phyloP scores from a whole-genome alignment of 2,113 vertebrate species.

The Nothobranchius furzeri region DNA sequence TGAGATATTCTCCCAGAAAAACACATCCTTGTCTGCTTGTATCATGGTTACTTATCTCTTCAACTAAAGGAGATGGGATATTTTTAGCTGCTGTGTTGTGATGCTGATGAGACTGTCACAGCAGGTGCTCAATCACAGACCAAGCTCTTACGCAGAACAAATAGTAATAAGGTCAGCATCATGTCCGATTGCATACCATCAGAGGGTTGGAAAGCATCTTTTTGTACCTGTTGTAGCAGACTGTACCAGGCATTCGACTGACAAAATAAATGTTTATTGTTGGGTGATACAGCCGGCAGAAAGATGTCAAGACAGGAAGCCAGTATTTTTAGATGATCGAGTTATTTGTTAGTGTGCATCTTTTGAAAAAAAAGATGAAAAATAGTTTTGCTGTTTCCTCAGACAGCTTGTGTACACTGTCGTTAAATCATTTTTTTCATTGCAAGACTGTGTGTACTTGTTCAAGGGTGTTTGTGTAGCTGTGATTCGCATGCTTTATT shows the following conservation, averaged over 20 bases:
- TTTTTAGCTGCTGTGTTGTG: conserved; percentile 40
- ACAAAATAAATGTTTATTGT: conserved; percentile 59
- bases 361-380: conserved; percentile 15
- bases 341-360: conserved; percentile 9
- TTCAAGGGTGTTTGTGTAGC: not conserved
- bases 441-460: not conserved
- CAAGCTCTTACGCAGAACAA: conserved; percentile 5
- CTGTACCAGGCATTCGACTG: conserved; percentile 15
- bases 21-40: not conserved
- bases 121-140: conserved; percentile 26
- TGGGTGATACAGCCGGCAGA: conserved; percentile 35
- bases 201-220: conserved; percentile 5
- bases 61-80: conserved; percentile 1
- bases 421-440: conserved; percentile 3
- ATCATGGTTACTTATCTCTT: not conserved
- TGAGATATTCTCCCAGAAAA: not conserved
- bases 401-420: conserved; percentile 8
- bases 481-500: conserved; percentile 24
- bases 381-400: conserved; percentile 15
- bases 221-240: conserved; percentile 9
- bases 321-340: conserved; percentile 17
- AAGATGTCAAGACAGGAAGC: conserved; percentile 47
- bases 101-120: conserved; percentile 36
- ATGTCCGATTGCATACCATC: conserved; percentile 10
- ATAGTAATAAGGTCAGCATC: conserved; percentile 6